Evolutionary conservation across 2,888 invertebrate genomes (phyloP).

Genomic region (Cybosia mesomella): DNA sequence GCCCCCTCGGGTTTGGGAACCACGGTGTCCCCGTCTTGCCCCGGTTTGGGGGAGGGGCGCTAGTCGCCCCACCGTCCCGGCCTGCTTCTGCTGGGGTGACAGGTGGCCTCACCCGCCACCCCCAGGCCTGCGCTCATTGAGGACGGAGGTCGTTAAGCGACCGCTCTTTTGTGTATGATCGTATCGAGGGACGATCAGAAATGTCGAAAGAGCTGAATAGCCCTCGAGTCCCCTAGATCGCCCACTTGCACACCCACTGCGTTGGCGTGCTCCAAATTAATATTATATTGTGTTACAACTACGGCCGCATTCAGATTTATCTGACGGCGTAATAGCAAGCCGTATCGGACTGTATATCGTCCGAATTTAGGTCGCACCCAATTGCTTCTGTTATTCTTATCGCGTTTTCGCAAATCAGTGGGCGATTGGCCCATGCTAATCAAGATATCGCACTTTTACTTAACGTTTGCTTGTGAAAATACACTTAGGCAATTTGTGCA

Average conservation of each 20-base stretch:
- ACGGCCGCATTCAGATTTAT: constrained; percentile 64
- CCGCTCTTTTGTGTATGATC: constrained; percentile 50
- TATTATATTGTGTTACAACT: constrained; percentile 74
- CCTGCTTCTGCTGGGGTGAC: too few relatives aligned
- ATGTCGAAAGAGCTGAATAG: constrained; percentile 59
- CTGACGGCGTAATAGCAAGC: constrained; percentile 58
- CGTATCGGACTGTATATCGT: constrained; percentile 59
- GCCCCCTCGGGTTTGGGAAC: too few relatives aligned
- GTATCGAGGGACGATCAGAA: constrained; percentile 53
- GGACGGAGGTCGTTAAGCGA: too few relatives aligned
- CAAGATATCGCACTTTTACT: constrained; percentile 39
- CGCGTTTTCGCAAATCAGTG: constrained; percentile 63
- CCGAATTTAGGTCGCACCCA: constrained; percentile 67
- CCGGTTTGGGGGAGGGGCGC: too few relatives aligned
- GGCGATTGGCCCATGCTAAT: constrained; percentile 47
- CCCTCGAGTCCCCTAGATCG: constrained; percentile 55
- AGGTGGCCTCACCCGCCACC: too few relatives aligned
- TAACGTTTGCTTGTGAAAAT: constrained; percentile 27
- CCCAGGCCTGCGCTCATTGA: too few relatives aligned
- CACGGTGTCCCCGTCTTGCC: too few relatives aligned
- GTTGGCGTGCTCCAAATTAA: constrained; percentile 74
- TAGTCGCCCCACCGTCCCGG: too few relatives aligned
- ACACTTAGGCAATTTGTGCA: not conserved
- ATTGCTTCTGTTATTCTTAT: constrained; percentile 68
- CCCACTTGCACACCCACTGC: constrained; percentile 60